These are phyloP conservation scores for Dyspetes luteomarginatus DNA, from an alignment of 2,888 invertebrate genomes.

Conservation along the genomic window DNA sequence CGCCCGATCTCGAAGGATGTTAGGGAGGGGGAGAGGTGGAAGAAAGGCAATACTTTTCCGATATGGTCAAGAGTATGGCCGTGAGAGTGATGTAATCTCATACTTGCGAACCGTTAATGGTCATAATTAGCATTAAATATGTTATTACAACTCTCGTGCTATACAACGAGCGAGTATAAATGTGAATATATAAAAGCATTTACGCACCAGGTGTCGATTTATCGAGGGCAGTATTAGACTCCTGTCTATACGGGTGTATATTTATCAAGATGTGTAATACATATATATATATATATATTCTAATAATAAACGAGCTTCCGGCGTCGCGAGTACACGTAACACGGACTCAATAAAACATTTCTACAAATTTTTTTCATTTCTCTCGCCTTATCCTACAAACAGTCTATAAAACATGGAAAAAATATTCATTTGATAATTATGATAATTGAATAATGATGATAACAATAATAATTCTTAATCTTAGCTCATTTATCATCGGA, in stretches of 20 bases:
- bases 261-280: background rate
- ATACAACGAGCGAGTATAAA: conserved; percentile 16
- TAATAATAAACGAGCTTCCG: conserved; percentile 34
- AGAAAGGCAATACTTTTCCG: conserved; percentile 49
- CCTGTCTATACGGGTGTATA: background rate
- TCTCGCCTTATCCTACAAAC: background rate
- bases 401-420: background rate
- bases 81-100: conserved; percentile 70
- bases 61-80: conserved; percentile 70
- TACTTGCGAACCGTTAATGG: conserved; percentile 70
- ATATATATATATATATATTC: conserved; percentile 21
- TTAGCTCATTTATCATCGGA: conserved; percentile 26
- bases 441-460: background rate
- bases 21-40: background rate
- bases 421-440: background rate
- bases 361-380: conserved; percentile 2
- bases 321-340: conserved; percentile 1
- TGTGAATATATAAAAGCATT: conserved; percentile 39
- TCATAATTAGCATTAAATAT: conserved; percentile 74
- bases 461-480: conserved; percentile 24
- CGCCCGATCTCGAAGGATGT: conserved; percentile 45
- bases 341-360: background rate
- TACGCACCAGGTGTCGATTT: conserved; percentile 64
- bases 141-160: conserved; percentile 68
- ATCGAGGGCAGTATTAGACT: conserved; percentile 60